These are phyloP conservation scores for Eidolon dupreanum DNA, from an alignment of 2,797 vertebrate species.

Conservation along the genomic window DNA sequence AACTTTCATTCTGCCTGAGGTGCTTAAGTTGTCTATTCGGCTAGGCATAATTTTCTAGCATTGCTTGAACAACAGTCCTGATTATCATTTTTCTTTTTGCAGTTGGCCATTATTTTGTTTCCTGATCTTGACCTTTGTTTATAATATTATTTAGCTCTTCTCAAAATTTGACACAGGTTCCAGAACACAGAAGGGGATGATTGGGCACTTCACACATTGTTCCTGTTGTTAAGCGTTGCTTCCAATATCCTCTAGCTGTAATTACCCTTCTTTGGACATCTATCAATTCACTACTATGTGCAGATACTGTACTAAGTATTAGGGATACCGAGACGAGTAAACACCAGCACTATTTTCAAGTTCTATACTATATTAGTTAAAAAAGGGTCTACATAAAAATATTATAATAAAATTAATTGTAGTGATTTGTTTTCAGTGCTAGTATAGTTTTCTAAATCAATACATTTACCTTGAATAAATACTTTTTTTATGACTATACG, in stretches of 20 bases:
- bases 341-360: not conserved
- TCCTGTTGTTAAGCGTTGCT: slow-evolving; percentile 42
- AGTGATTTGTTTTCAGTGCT: not conserved
- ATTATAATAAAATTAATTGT: not conserved
- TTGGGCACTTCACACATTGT: not conserved
- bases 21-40: slow-evolving; percentile 82
- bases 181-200: slow-evolving; percentile 53
- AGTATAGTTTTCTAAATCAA: not conserved
- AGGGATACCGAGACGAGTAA: not conserved
- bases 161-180: slow-evolving; percentile 61
- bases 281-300: not conserved
- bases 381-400: not conserved
- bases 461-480: not conserved
- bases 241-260: not conserved
- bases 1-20: slow-evolving; percentile 85
- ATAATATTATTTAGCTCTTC: slow-evolving; percentile 47
- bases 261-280: not conserved
- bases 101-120: slow-evolving; percentile 68
- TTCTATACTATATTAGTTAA: not conserved
- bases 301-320: not conserved
- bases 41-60: slow-evolving; percentile 74
- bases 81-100: slow-evolving; percentile 72
- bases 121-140: slow-evolving; percentile 71
- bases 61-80: slow-evolving; percentile 71
- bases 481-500: not conserved